Base-by-base conservation (phyloP, 2,888 invertebrate species). In the Nudaria mundana region DNA sequence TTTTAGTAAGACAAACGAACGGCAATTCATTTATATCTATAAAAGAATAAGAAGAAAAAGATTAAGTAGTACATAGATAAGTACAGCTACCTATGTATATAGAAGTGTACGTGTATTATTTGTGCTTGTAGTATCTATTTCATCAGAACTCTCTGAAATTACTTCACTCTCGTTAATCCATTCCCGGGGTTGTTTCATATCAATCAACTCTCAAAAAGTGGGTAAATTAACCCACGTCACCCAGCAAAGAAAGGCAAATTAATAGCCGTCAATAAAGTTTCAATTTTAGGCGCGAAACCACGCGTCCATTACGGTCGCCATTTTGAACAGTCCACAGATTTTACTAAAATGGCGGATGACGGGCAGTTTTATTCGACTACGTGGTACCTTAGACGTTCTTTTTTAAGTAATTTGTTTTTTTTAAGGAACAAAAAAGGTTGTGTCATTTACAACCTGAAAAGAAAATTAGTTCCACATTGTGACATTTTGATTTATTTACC, bases 261-360 rank as follows among this genome's bases (percentile, higher is more conserved):
- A 68, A 65, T 63, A 40, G 58, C 39, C 35, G 44, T 58, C 56
- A 56, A 58, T 60, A 48, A 55, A 53, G 53, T 66, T 62, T 56
- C 62, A 64, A 68, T 66, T 63, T 61, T 63, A 54, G 52, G 54
- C 50, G 56, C 44, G 52, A 54, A 62, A 60, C 52, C 54, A 57
- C 52, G 48, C 48, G 42, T 52, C 56, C 55, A 58, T 59, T 63
- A 61, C 39, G 38, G 48, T 37, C 37, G 55, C 60, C 65, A 66
- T 66, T 62, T 66, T 66, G 53, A 44, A 30, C 12, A 25, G 32
- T 18, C 42, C 44, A 40, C 45, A 59, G 59, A 63, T 63, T 72
- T 66, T 69, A 56, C 52, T 57, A 66, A 72, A 74, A 72, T 65
- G 70, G 63, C 56, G 56, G 52, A 61, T 73, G 73, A 73, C 64